Evolutionary conservation across 2,888 invertebrate genomes (phyloP).

Genomic region (Argyresthia goedartella): DNA sequence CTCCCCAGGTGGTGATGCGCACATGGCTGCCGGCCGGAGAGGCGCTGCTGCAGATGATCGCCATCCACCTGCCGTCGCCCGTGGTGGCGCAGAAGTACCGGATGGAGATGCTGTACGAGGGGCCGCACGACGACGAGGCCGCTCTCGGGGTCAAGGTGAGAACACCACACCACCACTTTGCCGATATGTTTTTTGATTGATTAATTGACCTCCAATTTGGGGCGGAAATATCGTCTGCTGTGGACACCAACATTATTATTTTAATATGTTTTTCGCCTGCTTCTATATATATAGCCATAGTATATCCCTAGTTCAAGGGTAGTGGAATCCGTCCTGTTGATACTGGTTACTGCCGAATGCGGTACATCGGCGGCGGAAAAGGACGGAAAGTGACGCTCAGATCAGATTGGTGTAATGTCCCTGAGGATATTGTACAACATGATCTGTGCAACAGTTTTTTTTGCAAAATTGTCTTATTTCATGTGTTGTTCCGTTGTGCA

Average conservation of each 20-base stretch:
- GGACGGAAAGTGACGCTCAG: slow-evolving; percentile 46
- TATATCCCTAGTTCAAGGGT: too few relatives aligned
- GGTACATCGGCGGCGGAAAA: slow-evolving; percentile 59
- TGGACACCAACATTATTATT: too few relatives aligned
- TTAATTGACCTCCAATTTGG: too few relatives aligned
- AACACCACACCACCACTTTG: neutral
- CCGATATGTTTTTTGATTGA: too few relatives aligned
- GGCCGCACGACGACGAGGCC: slow-evolving; percentile 96
- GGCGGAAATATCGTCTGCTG: too few relatives aligned
- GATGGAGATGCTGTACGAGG: slow-evolving; percentile 99
- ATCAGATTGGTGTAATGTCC: slow-evolving; percentile 25
- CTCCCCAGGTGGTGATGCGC: slow-evolving; percentile 89
- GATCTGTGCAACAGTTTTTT: slow-evolving; percentile 31
- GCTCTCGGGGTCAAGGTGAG: slow-evolving; percentile 86
- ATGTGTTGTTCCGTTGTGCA: too few relatives aligned
- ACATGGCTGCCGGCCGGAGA: slow-evolving; percentile 99
- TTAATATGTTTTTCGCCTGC: too few relatives aligned
- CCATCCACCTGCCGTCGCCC: slow-evolving; percentile 98
- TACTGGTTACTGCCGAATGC: slow-evolving; percentile 49
- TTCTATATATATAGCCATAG: too few relatives aligned
- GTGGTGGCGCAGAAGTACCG: slow-evolving; percentile 99
- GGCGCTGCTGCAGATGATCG: slow-evolving; percentile 99
- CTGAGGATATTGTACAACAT: slow-evolving; percentile 29
- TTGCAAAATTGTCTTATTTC: too few relatives aligned
- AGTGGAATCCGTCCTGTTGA: slow-evolving; percentile 43